Evolutionary conservation across 2,888 invertebrate species (phyloP).

Genomic region (Drosophila barbarae): DNA sequence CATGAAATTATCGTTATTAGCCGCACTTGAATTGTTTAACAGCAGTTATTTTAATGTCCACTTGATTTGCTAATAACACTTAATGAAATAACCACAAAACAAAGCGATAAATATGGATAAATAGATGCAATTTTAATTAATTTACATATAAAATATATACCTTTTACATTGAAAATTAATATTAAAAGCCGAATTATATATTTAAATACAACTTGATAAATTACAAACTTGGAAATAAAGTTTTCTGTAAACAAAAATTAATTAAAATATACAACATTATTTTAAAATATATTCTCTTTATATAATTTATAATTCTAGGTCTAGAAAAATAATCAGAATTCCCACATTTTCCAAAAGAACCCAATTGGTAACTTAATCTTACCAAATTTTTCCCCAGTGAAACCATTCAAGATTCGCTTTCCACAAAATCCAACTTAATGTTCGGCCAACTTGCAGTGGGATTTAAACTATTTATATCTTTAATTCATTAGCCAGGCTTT

Average conservation of each 20-base stretch:
- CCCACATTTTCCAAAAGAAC: neutral
- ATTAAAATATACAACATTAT: no score
- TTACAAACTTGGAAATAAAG: no score
- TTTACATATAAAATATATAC: no score
- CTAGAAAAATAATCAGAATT: no score
- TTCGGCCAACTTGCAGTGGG: neutral
- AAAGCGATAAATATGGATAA: neutral
- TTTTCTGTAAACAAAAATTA: no score
- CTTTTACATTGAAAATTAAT: no score
- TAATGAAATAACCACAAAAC: neutral
- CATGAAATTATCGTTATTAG: constrained; percentile 58
- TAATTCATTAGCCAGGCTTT: constrained; percentile 34
- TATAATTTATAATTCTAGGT: no score
- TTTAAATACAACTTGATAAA: no score
- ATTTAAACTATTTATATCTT: constrained; percentile 27
- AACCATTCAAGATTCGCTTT: neutral
- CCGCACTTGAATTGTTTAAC: constrained; percentile 63
- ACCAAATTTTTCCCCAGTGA: neutral
- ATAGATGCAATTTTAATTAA: neutral
- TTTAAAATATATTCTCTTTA: no score
- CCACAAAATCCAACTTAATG: constrained; percentile 2
- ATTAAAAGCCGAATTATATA: no score
- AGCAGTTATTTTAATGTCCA: constrained; percentile 36
- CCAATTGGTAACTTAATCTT: neutral
- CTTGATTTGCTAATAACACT: neutral